Percentiles rank a stretch among this genome's conserved stretches.
These are phyloP conservation scores for Alexandromys fortis DNA, from an alignment of 2,113 vertebrate genomes.

Conservation along the genomic window DNA sequence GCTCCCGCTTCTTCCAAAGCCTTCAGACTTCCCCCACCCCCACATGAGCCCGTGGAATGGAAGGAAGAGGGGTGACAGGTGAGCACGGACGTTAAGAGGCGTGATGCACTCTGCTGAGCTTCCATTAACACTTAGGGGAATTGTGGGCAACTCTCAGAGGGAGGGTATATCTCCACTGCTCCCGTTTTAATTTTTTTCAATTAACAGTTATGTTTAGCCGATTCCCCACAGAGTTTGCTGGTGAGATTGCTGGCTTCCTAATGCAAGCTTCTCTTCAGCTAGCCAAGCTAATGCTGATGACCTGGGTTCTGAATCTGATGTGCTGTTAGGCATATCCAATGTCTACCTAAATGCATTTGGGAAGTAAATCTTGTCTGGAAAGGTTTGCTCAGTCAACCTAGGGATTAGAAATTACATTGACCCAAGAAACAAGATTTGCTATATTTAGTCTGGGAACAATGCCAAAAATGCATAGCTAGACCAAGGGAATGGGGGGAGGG, in stretches of 20 bases:
- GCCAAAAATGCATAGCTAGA: constrained; percentile 61
- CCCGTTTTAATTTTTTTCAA: constrained; percentile 76
- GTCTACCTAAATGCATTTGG: constrained; percentile 74
- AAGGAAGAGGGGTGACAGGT: constrained; percentile 51
- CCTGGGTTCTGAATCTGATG: constrained; percentile 56
- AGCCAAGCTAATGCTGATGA: constrained; percentile 67
- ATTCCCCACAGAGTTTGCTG: constrained; percentile 70
- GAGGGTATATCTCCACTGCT: constrained; percentile 61
- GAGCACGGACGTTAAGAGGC: constrained; percentile 38
- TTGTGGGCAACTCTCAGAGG: constrained; percentile 60
- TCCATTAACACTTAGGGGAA: constrained; percentile 80
- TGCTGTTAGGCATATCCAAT: constrained; percentile 44
- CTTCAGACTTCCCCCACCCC: background rate
- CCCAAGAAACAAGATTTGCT: constrained; percentile 65
- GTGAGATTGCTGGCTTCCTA: constrained; percentile 69
- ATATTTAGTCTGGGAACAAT: constrained; percentile 70
- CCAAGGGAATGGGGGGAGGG: background rate
- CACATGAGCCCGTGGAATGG: background rate
- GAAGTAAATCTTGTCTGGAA: constrained; percentile 75
- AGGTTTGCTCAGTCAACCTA: constrained; percentile 62
- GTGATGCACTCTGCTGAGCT: constrained; percentile 54
- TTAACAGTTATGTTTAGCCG: constrained; percentile 72
- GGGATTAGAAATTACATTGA: constrained; percentile 75
- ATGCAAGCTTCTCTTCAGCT: constrained; percentile 67
- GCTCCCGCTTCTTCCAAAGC: constrained; percentile 2